These are phyloP conservation scores for Pheosia tremula DNA, from an alignment of 2,888 invertebrate species.

Conservation along the genomic window DNA sequence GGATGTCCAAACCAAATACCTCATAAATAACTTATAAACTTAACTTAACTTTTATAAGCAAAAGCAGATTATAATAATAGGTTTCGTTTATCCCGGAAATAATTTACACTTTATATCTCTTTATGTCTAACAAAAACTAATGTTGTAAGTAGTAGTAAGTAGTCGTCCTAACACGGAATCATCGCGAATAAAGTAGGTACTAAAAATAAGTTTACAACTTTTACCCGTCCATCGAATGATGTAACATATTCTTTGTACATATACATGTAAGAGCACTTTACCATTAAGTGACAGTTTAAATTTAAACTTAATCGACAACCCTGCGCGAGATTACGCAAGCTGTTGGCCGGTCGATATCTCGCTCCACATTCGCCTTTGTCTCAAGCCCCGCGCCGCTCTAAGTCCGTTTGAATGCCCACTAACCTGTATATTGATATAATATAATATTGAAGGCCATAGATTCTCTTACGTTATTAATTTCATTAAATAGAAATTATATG, in stretches of 20 bases:
- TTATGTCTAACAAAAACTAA: too few relatives aligned
- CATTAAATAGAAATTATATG: background rate
- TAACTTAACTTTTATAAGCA: too few relatives aligned
- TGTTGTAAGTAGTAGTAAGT: too few relatives aligned
- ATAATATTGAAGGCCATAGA: background rate
- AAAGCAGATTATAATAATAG: too few relatives aligned
- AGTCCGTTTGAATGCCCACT: conserved; percentile 39
- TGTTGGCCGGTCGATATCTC: conserved; percentile 69
- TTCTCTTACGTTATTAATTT: background rate
- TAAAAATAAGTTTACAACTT: background rate
- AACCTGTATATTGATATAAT: conserved; percentile 20
- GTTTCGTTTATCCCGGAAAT: too few relatives aligned
- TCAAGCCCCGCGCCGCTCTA: conserved; percentile 36
- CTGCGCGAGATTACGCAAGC: conserved; percentile 69
- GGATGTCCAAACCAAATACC: too few relatives aligned
- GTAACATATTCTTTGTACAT: background rate
- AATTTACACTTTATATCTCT: too few relatives aligned
- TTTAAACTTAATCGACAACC: conserved; percentile 46
- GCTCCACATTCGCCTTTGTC: conserved; percentile 79
- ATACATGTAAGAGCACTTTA: background rate
- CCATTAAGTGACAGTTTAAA: conserved; percentile 20
- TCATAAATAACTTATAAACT: too few relatives aligned
- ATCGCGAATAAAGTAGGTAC: background rate
- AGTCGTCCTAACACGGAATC: background rate
- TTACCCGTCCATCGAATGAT: background rate